Percentiles rank a stretch among this genome's conserved stretches.
Conservation (phyloP, 2,888 invertebrate genomes). For the Erpobdella octoculata region DNA sequence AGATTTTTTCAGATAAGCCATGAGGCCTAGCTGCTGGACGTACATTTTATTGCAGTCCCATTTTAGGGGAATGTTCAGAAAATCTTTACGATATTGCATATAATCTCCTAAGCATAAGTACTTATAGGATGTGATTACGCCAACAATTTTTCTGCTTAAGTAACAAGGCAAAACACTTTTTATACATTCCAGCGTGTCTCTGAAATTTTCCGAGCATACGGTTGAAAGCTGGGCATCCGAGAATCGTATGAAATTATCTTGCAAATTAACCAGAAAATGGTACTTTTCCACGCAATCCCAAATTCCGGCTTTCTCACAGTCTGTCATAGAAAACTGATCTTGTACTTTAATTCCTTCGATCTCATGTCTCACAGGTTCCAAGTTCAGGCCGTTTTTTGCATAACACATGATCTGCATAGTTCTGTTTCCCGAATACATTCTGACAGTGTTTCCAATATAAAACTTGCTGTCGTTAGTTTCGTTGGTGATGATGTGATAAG, state of each 20-base stretch:
- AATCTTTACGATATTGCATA: background rate
- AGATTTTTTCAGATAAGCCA: background rate
- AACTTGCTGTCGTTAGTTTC: slow-evolving; percentile 13
- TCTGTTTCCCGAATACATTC: background rate
- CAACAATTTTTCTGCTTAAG: background rate
- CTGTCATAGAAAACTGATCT: background rate
- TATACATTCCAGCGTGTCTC: slow-evolving; percentile 1
- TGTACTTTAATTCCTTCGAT: slow-evolving; percentile 1
- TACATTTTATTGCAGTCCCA: slow-evolving; percentile 17
- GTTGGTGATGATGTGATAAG: slow-evolving; percentile 8
- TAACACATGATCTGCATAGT: slow-evolving; percentile 13
- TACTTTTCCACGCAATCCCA: background rate
- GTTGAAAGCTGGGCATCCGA: background rate
- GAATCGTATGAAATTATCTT: slow-evolving; percentile 13
- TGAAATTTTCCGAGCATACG: slow-evolving; percentile 8
- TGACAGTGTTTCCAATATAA: background rate
- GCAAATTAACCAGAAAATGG: background rate
- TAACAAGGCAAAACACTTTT: slow-evolving; percentile 13
- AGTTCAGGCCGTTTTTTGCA: slow-evolving; percentile 16
- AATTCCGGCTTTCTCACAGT: background rate
- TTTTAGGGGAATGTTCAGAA: slow-evolving; percentile 11
- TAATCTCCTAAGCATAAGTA: slow-evolving; percentile 16
- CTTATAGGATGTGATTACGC: background rate
- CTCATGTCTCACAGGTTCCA: slow-evolving; percentile 10
- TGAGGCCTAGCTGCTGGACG: slow-evolving; percentile 13